Base-by-base conservation (phyloP, 2,797 vertebrate species). In the Acridotheres tristis region DNA sequence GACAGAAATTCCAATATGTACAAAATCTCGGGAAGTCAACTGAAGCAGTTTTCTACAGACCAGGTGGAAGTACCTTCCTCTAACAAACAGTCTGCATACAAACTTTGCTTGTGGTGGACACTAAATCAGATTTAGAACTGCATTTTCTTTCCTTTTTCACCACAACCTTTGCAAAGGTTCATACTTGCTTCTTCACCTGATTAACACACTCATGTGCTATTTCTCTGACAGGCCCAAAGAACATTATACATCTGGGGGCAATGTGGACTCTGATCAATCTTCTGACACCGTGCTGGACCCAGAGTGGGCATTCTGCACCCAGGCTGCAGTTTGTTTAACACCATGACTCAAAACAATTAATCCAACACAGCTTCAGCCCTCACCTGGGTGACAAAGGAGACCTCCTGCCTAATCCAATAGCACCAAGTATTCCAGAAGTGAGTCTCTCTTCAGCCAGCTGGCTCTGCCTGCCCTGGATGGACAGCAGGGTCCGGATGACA, bases 351-450 rank as follows among this genome's bases (percentile, higher is more conserved):
- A 38, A 55, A 7, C 20, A 75, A 21, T 13, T 13, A 18, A 74
- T 32, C 65, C 7, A 55, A 12, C 10, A 2, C 9, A 58, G 23
- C 21, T 48, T 43, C 75, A 69, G 16, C 16, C 21, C 95, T 93
- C 78, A 97, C 99, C 98, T 99, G 95, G 98, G 98, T 55, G 99
- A 99, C 85, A 99, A 96, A 16, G 99, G 99, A 12, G 99, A 99
- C 87, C 98, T 99, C 94, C 98, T 99, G 82, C 99, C 99, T 13
- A 99, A 97, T 26, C 99, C 99, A 10, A 99, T 98, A 10, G 98
- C 99, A 88, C 99, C 99, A 20, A 99, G 98, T 50, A 99, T 98
- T 47, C 99, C 99, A 2, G 99, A 99, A 88, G 97, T 98, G 85
- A 98, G 97, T 63, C 99, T 98, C 93, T 99, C 99, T 87, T 99